These are phyloP conservation scores for Ailuropoda melanoleuca DNA, from an alignment of 2,113 vertebrate genomes.

Conservation along the genomic window DNA sequence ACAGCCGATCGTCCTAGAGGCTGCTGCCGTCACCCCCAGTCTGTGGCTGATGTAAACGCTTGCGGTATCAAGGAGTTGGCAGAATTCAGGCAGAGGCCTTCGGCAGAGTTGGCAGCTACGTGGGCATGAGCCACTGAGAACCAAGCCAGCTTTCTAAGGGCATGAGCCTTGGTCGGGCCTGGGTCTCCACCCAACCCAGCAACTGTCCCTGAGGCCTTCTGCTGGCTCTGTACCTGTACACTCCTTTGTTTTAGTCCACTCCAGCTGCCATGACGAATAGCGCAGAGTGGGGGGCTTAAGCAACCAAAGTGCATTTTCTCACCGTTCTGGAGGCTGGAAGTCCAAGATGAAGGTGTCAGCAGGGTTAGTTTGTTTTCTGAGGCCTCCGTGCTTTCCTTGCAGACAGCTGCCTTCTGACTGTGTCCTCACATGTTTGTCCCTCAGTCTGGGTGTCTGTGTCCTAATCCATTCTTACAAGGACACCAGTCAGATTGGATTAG, in stretches of 20 bases:
- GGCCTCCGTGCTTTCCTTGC: not conserved
- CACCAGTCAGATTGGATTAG: not conserved
- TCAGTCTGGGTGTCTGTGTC: not conserved
- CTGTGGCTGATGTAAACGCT: not conserved
- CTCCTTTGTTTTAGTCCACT: too few species aligned
- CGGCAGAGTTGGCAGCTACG: not conserved
- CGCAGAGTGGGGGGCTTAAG: not conserved
- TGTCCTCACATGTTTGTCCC: not conserved
- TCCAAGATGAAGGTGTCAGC: not conserved
- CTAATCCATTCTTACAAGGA: not conserved
- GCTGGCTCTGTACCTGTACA: accelerated
- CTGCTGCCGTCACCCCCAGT: accelerated
- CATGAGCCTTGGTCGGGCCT: not conserved
- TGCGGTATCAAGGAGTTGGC: not conserved
- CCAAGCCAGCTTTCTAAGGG: not conserved
- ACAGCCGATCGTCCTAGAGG: not conserved
- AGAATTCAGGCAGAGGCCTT: not conserved
- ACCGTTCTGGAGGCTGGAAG: not conserved
- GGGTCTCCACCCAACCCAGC: not conserved
- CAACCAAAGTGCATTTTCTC: not conserved
- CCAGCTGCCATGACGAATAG: accelerated
- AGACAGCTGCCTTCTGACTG: not conserved
- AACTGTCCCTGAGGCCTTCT: not conserved
- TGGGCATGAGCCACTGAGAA: not conserved
- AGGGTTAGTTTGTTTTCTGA: not conserved